Conservation (phyloP, 2,888 invertebrate genomes). For the Drosophila trichaetosa region DNA sequence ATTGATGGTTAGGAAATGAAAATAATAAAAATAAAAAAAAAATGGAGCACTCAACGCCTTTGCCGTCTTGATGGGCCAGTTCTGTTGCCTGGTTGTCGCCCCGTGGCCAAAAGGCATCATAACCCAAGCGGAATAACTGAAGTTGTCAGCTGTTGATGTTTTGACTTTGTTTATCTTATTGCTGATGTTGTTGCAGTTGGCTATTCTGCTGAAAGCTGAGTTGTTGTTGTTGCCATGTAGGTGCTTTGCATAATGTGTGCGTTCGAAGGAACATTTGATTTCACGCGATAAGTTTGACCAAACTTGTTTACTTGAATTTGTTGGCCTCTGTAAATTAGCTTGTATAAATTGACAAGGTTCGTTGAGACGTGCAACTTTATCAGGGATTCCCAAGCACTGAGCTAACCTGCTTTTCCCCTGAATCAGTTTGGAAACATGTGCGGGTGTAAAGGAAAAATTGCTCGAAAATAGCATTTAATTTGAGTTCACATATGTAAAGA, state of each 20-base stretch:
- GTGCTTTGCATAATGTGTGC: conserved; percentile 65
- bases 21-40: conserved; percentile 5
- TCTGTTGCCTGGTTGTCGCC: conserved; percentile 41
- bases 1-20: conserved; percentile 58
- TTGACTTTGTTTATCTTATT: conserved; percentile 51
- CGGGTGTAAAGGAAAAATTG: not conserved
- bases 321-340: conserved; percentile 28
- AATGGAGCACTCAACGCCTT: conserved; percentile 62
- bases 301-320: conserved; percentile 1
- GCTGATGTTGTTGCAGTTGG: conserved; percentile 25
- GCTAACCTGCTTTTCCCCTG: conserved; percentile 4
- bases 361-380: conserved; percentile 4
- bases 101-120: conserved; percentile 60
- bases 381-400: not conserved
- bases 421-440: not conserved
- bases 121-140: conserved; percentile 73
- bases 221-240: conserved; percentile 17
- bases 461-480: not conserved
- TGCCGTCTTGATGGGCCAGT: conserved; percentile 36
- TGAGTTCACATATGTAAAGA: not conserved
- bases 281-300: conserved; percentile 35
- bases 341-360: conserved; percentile 20
- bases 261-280: conserved; percentile 49
- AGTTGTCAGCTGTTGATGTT: conserved; percentile 72
- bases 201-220: conserved; percentile 35